These are phyloP conservation scores for Heliothis virescens DNA, from an alignment of 1,140 invertebrate genomes.

Conservation along the genomic window DNA sequence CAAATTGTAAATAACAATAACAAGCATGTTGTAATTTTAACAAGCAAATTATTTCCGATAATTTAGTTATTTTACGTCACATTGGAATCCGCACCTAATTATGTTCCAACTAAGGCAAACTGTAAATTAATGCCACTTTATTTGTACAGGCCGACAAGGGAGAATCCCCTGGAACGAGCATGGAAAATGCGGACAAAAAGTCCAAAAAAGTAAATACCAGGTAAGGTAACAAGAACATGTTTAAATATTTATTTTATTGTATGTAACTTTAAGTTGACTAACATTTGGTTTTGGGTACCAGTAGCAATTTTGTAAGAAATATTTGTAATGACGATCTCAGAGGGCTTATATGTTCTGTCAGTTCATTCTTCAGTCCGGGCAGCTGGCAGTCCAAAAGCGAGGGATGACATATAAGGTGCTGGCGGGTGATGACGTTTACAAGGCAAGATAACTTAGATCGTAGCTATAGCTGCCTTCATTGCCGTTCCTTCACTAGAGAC, in stretches of 20 bases:
- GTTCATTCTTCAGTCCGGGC: slow-evolving; percentile 69
- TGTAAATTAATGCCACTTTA: not conserved
- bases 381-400: slow-evolving; percentile 68
- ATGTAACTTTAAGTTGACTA: not conserved
- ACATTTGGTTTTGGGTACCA: not conserved
- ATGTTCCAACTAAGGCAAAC: not conserved
- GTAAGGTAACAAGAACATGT: slow-evolving; percentile 49
- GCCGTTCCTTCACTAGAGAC: slow-evolving; percentile 14
- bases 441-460: slow-evolving; percentile 59
- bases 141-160: slow-evolving; percentile 48
- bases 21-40: too few relatives aligned
- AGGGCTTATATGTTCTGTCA: slow-evolving; percentile 54
- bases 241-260: not conserved
- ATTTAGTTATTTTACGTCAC: too few relatives aligned
- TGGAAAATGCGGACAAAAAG: slow-evolving; percentile 55
- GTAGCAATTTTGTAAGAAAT: not conserved
- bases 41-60: too few relatives aligned
- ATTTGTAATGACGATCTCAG: too few relatives aligned
- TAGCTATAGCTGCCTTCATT: slow-evolving; percentile 35
- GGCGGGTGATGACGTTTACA: slow-evolving; percentile 63
- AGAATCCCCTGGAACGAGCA: slow-evolving; percentile 21
- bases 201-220: slow-evolving; percentile 53
- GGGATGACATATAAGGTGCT: slow-evolving; percentile 69
- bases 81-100: slow-evolving; percentile 1
- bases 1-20: too few relatives aligned